Evolutionary conservation across 2,888 invertebrate species (phyloP), one percentile per base, ranked within the genome.

Genomic region (Limenitis camilla): DNA sequence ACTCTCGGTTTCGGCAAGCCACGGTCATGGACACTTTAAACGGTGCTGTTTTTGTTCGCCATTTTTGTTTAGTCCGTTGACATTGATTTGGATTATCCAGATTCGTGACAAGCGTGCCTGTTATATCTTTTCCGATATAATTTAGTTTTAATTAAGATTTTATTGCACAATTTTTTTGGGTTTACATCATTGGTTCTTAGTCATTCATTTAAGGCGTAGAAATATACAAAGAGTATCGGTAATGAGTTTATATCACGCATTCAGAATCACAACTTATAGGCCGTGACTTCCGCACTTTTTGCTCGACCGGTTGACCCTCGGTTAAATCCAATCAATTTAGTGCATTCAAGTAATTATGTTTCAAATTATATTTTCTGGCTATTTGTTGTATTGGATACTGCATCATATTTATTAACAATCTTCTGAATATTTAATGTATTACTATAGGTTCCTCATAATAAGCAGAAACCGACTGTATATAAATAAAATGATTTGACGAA

Each of bases 1-100:
- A 79, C 80, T 79, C 76, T 79, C 77, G 70, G 63, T 81, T 81
- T 82, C 78, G 73, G 73, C 70, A 56, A 55, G 64, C 75, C 76
- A 74, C 76, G 78, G 81, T 81, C 80, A 81, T 68, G 80, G 79
- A 68, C 81, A 74, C 72, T 67, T 72, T 74, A 65, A 60, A 63
- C 51, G 44, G 59, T 59, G 62, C 63, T 66, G 60, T 63, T 64
- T 60, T 60, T 57, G 45, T 61, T 48, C 11, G 33, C 32, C 43
- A 44, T 9, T 49, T 54, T 46, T 52, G 45, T 42, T 40, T 29
- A n/a, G 10, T 43, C 32, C 35, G 46, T 49, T 54, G 49, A 43
- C 57, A 54, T 54, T 50, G 50, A 27, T 42, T 32, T 6, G 30
- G 39, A 39, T 46, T 29, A 52, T 52, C 46, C 46, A 32, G 38